Evolutionary conservation across 2,797 vertebrate species (phyloP), one percentile per base, ranked within the genome.

Genomic region (Cuniculus paca): DNA sequence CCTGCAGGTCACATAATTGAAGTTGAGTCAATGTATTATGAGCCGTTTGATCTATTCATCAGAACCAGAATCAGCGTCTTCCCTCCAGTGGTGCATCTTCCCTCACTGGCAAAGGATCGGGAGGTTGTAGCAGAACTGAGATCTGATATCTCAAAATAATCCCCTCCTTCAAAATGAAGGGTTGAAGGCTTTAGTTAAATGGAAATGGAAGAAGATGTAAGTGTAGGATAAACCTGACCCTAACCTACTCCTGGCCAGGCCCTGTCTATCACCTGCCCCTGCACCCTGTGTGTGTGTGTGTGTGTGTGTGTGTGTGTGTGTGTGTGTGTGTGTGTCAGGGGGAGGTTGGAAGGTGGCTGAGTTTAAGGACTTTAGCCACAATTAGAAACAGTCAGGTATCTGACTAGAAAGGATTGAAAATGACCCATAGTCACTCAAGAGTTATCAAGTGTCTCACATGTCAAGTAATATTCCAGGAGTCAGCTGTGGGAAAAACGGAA

Each of bases 331-430:
- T 50, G 50, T 7, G 50, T 7, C n/a, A 2, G 8, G 26, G 1
- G 26, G 54, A 13, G 28, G 31, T 34, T 63, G 79, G 20, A 45
- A 78, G 68, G 36, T 72, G 45, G n/a, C 39, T 7, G 13, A 2
- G 9, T 42, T 20, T 52, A 6, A 48, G 31, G 42, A 87, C 36
- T 19, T 63, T 1, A 34, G 74, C 36, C 54, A 85, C 56, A 26
- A 14, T 34, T 39, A 58, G 85, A 79, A 83, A 17, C 50, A 61
- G 48, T 65, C 75, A 79, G n/a, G 8, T 78, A 42, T 65, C 94
- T 82, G 75, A 36, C n/a, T 12, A 90, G 84, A 86, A 95, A 78
- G n/a, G 61, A 20, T 39, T 92, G 56, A 90, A 90, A 75, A 8
- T 60, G 60, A 12, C n/a, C 56, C 22, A 16, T 9, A 16, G 31